A percentile compares a stretch with the other conserved stretches of the same genome.
Conservation (phyloP, 1,140 invertebrate genomes). For the Hypothenemus hampei region DNA sequence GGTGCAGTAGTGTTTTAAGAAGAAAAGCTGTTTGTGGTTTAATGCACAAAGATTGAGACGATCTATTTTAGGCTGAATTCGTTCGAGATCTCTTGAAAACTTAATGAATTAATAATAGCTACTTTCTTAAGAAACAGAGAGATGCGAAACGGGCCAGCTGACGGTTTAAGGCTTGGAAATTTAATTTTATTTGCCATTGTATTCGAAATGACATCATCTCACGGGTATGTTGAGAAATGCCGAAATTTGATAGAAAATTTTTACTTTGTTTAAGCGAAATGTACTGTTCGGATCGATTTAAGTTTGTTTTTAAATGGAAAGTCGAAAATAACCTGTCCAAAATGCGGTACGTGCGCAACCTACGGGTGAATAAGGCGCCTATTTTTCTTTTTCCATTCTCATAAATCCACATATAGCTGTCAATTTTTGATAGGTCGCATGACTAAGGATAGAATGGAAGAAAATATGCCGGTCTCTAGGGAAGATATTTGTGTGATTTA, state of each 20-base stretch:
- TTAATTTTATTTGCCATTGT: background rate
- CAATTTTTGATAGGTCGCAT: slow-evolving; percentile 30
- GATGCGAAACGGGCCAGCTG: slow-evolving; percentile 20
- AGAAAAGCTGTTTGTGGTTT: slow-evolving; percentile 21
- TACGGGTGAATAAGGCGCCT: background rate
- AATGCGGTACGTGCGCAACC: no score
- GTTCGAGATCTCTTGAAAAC: slow-evolving; percentile 23
- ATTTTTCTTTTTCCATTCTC: slow-evolving; percentile 20
- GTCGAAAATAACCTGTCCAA: no score
- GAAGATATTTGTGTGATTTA: slow-evolving; percentile 28
- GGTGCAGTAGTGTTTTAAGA: slow-evolving; percentile 8
- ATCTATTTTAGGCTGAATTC: slow-evolving; percentile 22
- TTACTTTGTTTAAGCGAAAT: no score
- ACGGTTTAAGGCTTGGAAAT: slow-evolving; percentile 1
- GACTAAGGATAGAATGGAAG: slow-evolving; percentile 22
- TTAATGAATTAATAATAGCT: slow-evolving; percentile 28
- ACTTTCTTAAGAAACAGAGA: slow-evolving; percentile 22
- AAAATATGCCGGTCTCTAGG: slow-evolving; percentile 24
- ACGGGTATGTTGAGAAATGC: no score
- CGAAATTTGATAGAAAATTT: no score
- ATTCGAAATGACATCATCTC: no score
- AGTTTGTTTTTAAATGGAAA: no score
- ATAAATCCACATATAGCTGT: slow-evolving; percentile 29
- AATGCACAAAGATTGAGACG: slow-evolving; percentile 22
- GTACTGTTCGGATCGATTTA: no score